Evolutionary conservation across 1,140 invertebrate genomes (phyloP), one percentile per base, ranked within the genome.

Genomic region (Theocolax elegans): DNA sequence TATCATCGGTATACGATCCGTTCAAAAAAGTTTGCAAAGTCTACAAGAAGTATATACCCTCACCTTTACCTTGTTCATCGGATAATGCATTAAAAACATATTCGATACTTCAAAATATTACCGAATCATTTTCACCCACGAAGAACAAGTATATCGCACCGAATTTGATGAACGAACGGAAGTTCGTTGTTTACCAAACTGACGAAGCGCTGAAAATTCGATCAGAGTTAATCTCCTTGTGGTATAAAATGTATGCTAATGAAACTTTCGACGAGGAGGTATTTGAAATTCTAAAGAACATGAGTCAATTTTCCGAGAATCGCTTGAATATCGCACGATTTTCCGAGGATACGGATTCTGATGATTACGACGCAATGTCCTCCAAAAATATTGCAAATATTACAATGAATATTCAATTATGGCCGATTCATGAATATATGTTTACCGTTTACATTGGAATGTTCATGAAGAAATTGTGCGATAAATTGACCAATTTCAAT

Each of bases 401-500:
- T 17, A 58, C 35, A 13, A 40, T 58, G 12, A 72, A 75, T 35
- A 75, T 78, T 23, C 77, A 82, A 51, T 42, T 87, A 13, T 87
- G 83, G 83, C 86, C 87, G 2, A 56, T 87, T 31, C 80, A 83
- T 23, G 86, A 87, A 35, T 82, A 85, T 25, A 67, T 86, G 8
- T 82, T 84, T 42, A 17, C 76, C 6, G 53, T 78, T 31, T 75
- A 82, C 23, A 71, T 73, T 0, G 64, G 69, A 51, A 75, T 67
- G 51, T 66, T 80, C n/a, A 78, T 81, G 35, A 73, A 65, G 49
- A 67, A 72, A 38, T 60, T 76, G 9, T 78, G 69, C 56, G 71
- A 64, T 59, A n/a, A 71, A 38, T 49, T 54, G 25, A 9, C 1
- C 8, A 17, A 46, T 10, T 13, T 42, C 1, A 40, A 27, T 12